phyloP scores from a whole-genome alignment of 2,888 invertebrate species.

The Falcaria lacertinaria region DNA sequence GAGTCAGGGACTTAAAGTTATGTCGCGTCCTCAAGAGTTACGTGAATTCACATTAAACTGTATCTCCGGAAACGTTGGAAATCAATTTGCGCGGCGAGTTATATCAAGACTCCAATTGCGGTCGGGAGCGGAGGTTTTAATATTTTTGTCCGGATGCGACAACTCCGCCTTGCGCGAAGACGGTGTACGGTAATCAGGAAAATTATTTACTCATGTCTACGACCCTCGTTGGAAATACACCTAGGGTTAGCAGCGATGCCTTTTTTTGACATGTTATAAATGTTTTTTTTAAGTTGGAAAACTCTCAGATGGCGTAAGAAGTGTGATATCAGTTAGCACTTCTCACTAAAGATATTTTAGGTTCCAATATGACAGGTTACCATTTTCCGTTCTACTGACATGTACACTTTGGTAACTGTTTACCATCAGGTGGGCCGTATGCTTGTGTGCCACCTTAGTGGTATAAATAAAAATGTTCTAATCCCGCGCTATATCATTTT shows the following conservation, averaged over 20 bases:
- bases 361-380: too few species aligned
- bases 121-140: conserved; percentile 46
- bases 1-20: background rate
- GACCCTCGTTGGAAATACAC: conserved; percentile 43
- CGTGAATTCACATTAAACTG: conserved; percentile 32
- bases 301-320: too few species aligned
- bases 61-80: conserved; percentile 51
- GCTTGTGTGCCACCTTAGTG: too few species aligned
- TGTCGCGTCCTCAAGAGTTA: conserved; percentile 12
- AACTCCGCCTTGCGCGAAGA: conserved; percentile 46
- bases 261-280: too few species aligned
- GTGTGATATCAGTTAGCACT: too few species aligned
- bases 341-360: too few species aligned
- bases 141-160: conserved; percentile 63
- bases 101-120: conserved; percentile 41
- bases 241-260: conserved; percentile 43
- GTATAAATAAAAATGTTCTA: too few species aligned
- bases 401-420: too few species aligned
- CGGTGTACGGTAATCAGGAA: conserved; percentile 73
- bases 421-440: too few species aligned
- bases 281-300: too few species aligned
- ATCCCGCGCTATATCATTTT: too few species aligned
- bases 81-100: conserved; percentile 59
- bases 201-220: conserved; percentile 78
- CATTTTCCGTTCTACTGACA: too few species aligned